Evolutionary conservation across 64 coral and sea anemone species (phyloP).

Genomic region (Montipora foliosa): DNA sequence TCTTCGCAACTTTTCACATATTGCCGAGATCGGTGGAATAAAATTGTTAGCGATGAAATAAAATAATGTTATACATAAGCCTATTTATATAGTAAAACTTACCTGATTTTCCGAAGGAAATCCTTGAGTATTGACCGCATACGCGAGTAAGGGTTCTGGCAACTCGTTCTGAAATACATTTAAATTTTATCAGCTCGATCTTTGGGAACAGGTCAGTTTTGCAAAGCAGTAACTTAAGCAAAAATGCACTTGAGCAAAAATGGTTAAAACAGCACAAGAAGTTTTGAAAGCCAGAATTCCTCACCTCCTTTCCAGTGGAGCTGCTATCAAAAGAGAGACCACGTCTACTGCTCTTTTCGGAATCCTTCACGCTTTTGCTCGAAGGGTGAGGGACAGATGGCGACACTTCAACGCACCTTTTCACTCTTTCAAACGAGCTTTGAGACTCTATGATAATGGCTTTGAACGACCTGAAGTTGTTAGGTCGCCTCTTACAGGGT

Average conservation of each 20-base stretch:
- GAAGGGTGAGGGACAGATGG: neutral
- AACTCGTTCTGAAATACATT: neutral
- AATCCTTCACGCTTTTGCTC: neutral
- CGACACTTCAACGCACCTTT: neutral
- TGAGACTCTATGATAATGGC: neutral
- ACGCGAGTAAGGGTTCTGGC: neutral
- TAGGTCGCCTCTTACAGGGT: neutral
- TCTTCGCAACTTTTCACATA: too few relatives aligned
- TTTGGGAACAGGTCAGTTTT: neutral
- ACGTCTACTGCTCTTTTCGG: neutral
- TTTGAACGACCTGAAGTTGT: neutral
- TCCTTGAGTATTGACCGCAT: neutral
- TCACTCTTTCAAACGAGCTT: neutral
- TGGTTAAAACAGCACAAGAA: neutral
- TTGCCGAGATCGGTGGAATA: too few relatives aligned
- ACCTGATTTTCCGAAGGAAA: neutral
- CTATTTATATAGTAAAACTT: neutral
- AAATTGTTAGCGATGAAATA: too few relatives aligned
- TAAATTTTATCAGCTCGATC: neutral
- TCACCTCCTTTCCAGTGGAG: neutral
- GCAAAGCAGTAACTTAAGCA: neutral
- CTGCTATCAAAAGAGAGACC: neutral
- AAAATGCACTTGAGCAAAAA: neutral
- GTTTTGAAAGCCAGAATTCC: neutral
- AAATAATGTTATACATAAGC: too few relatives aligned